These are phyloP conservation scores for Cyrtonyx montezumae DNA, from an alignment of 2,113 vertebrate genomes.

Conservation along the genomic window DNA sequence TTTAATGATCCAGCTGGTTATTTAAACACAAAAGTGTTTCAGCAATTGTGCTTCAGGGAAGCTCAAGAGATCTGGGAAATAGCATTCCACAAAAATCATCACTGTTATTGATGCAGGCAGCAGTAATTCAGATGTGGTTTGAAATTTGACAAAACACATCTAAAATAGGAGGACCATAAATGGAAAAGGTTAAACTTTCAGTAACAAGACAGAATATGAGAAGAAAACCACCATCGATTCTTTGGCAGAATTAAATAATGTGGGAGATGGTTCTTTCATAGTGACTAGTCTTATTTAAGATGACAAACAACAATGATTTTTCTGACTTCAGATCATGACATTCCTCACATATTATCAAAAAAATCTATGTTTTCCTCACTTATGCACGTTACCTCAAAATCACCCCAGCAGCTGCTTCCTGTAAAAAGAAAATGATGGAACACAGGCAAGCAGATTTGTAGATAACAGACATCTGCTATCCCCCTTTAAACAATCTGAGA, in stretches of 20 bases:
- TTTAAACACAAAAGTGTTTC: neutral
- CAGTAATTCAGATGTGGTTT: conserved; percentile 2
- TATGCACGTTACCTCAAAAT: neutral
- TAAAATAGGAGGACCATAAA: neutral
- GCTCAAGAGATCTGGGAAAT: neutral
- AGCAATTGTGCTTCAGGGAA: neutral
- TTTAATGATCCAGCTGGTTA: conserved; percentile 3
- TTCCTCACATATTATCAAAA: neutral
- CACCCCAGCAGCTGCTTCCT: neutral
- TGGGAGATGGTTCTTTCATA: neutral
- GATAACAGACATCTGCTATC: neutral
- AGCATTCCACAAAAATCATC: neutral
- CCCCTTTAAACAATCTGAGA: neutral
- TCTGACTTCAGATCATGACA: neutral
- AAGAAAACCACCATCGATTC: neutral
- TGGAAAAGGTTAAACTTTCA: neutral
- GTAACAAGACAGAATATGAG: neutral
- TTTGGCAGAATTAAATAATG: neutral
- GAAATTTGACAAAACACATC: neutral
- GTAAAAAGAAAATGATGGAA: neutral
- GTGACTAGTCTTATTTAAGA: neutral
- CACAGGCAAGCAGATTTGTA: neutral
- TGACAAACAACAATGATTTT: neutral
- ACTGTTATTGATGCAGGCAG: neutral
- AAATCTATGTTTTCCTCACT: neutral